Base-by-base conservation (phyloP, 2,113 vertebrate species). In the Himantopus leucocephalus region DNA sequence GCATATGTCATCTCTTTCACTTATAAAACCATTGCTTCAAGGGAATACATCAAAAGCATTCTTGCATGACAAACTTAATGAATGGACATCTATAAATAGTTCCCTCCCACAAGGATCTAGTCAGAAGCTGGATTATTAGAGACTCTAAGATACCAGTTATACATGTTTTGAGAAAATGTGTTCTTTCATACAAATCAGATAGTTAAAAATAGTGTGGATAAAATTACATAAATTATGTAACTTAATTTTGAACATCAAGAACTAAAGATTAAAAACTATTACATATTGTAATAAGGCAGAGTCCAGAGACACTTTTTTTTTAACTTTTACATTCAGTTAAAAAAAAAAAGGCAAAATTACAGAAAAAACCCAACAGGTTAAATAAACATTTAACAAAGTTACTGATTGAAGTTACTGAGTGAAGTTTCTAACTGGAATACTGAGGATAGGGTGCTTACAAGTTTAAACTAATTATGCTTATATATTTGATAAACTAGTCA, bases 21-120 rank as follows among this genome's bases (percentile, higher is more conserved):
- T 68, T 82, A 43, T 24, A 85, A 95, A 92, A 29, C 34, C 62
- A 72, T 5, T 60, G 76, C 86, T 94, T 89, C 41, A 76, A 90
- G 77, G 45, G 62, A 94, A 91, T 23, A 29, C 80, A 79, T 47
- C 66, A 82, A 76, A 95, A 88, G 80, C 70, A 94, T 88, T 96
- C 66, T n/a, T 90, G 48, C 53, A 66, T 76, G 68, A 62, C 66
- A 79, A 58, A 53, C 14, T n/a, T 88, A 75, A 50, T 50, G 70
- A 95, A 92, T 34, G 41, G 73, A 70, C 37, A 70, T 39, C 85
- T 71, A 95, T 68, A 87, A 89, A 79, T 5, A 93, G 53, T 7
- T 79, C 62, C 66, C 62, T 82, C 76, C 70, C 80, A 91, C 73
- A 66, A 58, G 34, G 73, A 81, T 35, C 34, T 35, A 94, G 73